Percentiles rank a stretch among this genome's conserved stretches.
Evolutionary conservation across 2,888 invertebrate species (phyloP).

Genomic region (Eudasyphora cyanicolor): DNA sequence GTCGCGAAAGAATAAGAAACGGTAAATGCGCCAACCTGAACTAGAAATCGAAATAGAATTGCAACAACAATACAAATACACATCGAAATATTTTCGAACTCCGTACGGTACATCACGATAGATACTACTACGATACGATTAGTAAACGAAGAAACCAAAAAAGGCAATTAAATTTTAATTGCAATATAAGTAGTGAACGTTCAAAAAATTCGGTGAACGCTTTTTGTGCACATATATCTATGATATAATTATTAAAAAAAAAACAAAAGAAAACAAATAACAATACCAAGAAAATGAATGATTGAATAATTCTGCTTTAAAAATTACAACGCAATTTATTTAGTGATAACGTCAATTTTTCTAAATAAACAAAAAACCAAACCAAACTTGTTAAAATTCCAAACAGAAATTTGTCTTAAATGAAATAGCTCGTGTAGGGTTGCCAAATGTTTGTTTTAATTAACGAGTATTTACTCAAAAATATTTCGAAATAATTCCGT

Average conservation of each 20-base stretch:
- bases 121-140: neutral
- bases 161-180: neutral
- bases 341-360: neutral
- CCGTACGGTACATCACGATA: neutral
- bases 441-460: neutral
- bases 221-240: neutral
- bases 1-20: neutral
- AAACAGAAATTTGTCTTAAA: neutral
- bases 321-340: conserved; percentile 12
- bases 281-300: neutral
- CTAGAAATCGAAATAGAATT: too few species aligned
- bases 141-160: neutral
- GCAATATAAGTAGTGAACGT: neutral
- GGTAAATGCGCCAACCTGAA: conserved; percentile 9
- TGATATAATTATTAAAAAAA: conserved; percentile 7
- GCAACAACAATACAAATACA: neutral
- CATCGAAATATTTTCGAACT: neutral
- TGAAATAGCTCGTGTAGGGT: neutral
- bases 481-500: too few species aligned
- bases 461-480: too few species aligned
- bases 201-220: neutral
- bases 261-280: neutral
- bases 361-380: neutral
- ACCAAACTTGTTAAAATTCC: neutral
- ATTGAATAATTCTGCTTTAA: neutral